Evolutionary conservation across 2,888 invertebrate genomes (phyloP), one percentile per base, ranked within the genome.

Genomic region (Pelosia muscerda): DNA sequence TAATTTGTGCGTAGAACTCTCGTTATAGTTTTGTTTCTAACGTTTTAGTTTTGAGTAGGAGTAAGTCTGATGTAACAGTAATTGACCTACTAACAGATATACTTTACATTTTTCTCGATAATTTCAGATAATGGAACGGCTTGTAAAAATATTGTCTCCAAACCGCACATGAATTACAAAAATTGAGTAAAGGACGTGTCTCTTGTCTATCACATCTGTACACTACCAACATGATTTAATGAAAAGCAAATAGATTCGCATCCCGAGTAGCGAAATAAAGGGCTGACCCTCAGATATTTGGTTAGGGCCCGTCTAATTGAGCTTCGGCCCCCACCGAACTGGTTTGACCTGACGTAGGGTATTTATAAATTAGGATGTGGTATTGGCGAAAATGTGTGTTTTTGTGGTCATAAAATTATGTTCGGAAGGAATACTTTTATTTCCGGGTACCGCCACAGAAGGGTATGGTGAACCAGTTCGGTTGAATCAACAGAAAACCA

Each of bases 201-300:
- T 63, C 64, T n/a, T 54, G 23, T 78, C 71, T 63, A 73, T 58
- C 28, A 26, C 55, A 54, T 66, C 73, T 66, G 69, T 69, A 71
- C 69, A 69, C 74, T 73, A 59, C 68, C 73, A 77, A 72, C 76
- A 73, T 63, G 69, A 73, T 77, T 76, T 85, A 86, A 86, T 86
- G 83, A 85, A 86, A 86, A 76, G 79, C 76, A 85, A 86, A 86
- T 80, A 85, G 71, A 68, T 78, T 72, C 63, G 70, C 62, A 66
- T 74, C 69, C 77, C 74, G 66, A 75, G 75, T 72, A 77, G 69
- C 71, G 74, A 71, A 76, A 77, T 77, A 66, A 69, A 75, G 75
- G 81, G 71, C 68, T 77, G 75, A 72, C 75, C 78, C 79, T 65
- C 72, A 67, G 71, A 66, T 80, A 78, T 80, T 80, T 80, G 77